Conservation (phyloP, 2,888 invertebrate species). For the Amphiduros pacificus region DNA sequence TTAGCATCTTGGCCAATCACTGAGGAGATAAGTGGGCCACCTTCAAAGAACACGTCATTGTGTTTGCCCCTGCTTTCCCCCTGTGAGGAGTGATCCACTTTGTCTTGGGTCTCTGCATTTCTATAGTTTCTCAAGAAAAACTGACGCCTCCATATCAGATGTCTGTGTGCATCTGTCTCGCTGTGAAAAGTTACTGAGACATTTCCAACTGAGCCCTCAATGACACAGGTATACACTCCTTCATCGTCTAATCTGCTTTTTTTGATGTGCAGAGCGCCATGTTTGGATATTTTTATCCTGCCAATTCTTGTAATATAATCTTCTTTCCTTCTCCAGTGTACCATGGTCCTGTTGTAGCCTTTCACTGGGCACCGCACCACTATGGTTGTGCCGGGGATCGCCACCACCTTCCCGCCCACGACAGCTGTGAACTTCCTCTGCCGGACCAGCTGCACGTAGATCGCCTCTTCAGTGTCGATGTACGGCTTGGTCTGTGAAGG, state of each 20-base stretch:
- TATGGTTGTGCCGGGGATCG: slow-evolving; percentile 47
- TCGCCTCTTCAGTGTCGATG: slow-evolving; percentile 2
- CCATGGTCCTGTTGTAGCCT: slow-evolving; percentile 38
- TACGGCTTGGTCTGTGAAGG: background rate
- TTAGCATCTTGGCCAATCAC: background rate
- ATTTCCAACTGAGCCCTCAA: slow-evolving; percentile 39
- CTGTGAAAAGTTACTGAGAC: slow-evolving; percentile 37
- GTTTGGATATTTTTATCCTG: slow-evolving; percentile 13
- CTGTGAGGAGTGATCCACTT: background rate
- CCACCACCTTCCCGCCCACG: slow-evolving; percentile 43
- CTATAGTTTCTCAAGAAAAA: slow-evolving; percentile 1
- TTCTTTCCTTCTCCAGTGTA: slow-evolving; percentile 48
- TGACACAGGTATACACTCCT: slow-evolving; percentile 47
- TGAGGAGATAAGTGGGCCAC: background rate
- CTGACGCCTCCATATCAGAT: slow-evolving; percentile 1
- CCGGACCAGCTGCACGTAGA: slow-evolving; percentile 17
- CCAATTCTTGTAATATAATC: slow-evolving; percentile 27
- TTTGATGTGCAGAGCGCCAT: slow-evolving; percentile 22
- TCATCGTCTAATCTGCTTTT: slow-evolving; percentile 28
- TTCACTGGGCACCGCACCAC: slow-evolving; percentile 44
- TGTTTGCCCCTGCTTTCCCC: background rate
- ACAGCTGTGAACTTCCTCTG: slow-evolving; percentile 25
- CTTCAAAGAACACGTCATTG: background rate
- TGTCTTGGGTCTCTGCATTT: background rate
- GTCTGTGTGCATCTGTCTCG: slow-evolving; percentile 2